Evolutionary conservation across 2,888 invertebrate species (phyloP), one percentile per base, ranked within the genome.

Genomic region (Bedellia somnulentella): DNA sequence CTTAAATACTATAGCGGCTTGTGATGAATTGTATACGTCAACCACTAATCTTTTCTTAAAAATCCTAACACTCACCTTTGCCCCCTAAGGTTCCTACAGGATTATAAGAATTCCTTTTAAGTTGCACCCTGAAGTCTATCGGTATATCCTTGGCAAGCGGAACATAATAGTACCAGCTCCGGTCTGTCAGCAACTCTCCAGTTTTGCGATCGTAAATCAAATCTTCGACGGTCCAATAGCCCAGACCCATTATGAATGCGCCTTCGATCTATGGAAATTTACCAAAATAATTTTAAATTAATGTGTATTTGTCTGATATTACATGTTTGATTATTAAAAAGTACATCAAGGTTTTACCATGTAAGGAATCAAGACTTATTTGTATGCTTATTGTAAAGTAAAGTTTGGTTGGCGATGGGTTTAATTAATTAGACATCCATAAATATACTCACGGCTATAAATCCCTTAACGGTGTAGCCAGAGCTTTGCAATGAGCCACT

Each of bases 81-180:
- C 83, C 80, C 28, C 82, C 67, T 10, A 84, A 49, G 23, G 81
- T 67, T 24, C 81, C 79, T 2, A 62, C 35, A 1, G 70, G 67
- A 55, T 82, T 84, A 1, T 75, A 64, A 26, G 78, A 67, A 40
- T 81, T 80, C 42, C 75, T 71, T 6, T 77, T 58, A 34, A 85
- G 75, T 18, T 70, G 70, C 2, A 85, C 56, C 28, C 82, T 64
- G 37, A 84, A 81, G 51, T 84, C 81, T 9, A 79, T 58, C 0
- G 85, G 84, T 42, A 85, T 83, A 43, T 85, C 85, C 42, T 80
- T 80, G 0, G 78, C 70, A 9, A 81, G 80, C 0, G 83, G 84
- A 9, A 80, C 76, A 46, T 82, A 80, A 44, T 85, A 85, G 34
- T 75, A 79, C 87, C 87, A 88, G 8, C 86, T 84, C 31, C 83